phyloP scores from a whole-genome alignment of 2,113 vertebrate species.

The Spea bombifrons region DNA sequence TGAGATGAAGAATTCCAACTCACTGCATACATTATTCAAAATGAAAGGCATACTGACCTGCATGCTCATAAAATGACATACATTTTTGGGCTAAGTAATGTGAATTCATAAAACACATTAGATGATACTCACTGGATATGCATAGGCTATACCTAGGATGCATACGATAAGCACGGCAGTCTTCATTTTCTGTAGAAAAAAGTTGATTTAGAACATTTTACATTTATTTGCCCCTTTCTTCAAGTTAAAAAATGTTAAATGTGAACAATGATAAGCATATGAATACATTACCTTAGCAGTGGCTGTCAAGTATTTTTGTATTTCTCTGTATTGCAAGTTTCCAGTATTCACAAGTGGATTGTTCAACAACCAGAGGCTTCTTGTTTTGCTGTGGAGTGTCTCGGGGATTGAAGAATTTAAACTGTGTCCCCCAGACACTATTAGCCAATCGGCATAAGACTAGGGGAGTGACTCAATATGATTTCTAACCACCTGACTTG shows the following conservation, averaged over 20 bases:
- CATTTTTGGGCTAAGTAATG: too few species aligned
- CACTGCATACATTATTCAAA: too few species aligned
- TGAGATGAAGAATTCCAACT: too few species aligned
- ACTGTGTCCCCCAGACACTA: conserved; percentile 52
- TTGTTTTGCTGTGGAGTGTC: conserved; percentile 52
- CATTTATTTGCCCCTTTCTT: conserved; percentile 3
- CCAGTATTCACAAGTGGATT: conserved; percentile 47
- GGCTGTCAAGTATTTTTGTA: not conserved
- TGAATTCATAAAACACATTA: not conserved
- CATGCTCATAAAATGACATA: too few species aligned
- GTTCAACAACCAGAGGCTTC: not conserved
- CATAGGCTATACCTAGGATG: conserved; percentile 58
- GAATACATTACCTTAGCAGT: conserved; percentile 8
- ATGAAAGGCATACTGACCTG: too few species aligned
- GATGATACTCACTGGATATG: conserved; percentile 67
- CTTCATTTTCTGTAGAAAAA: conserved; percentile 59
- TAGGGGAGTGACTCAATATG: conserved; percentile 67
- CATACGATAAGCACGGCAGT: conserved; percentile 60
- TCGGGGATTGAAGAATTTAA: conserved; percentile 64
- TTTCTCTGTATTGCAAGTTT: conserved; percentile 45
- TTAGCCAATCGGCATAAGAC: conserved; percentile 57
- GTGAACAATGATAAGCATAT: not conserved
- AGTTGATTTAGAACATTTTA: not conserved
- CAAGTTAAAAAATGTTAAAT: not conserved
- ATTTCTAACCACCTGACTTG: conserved; percentile 56